A percentile compares a stretch with the other conserved stretches of the same genome.
phyloP scores from a whole-genome alignment of 1,140 invertebrate species.

The Drosophila funebris region DNA sequence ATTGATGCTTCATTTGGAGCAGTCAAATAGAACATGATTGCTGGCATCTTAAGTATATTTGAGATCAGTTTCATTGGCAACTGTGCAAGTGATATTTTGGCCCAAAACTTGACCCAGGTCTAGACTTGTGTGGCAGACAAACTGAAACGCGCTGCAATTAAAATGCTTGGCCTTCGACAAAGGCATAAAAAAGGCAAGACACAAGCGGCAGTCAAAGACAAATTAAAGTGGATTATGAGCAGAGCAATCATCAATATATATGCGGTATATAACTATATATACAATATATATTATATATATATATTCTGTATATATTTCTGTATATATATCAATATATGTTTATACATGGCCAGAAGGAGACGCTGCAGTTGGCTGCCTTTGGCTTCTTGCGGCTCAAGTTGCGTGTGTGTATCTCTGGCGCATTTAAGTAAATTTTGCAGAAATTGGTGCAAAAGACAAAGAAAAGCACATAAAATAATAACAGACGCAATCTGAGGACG shows the following conservation, averaged over 20 bases:
- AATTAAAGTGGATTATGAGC: constrained; percentile 79
- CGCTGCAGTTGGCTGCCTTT: not conserved
- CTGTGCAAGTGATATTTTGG: constrained; percentile 30
- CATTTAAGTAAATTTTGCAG: constrained; percentile 71
- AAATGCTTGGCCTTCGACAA: constrained; percentile 68
- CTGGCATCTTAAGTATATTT: too few relatives aligned
- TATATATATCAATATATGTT: constrained; percentile 11
- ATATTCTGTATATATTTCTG: constrained; percentile 21
- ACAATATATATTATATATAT: constrained; percentile 37
- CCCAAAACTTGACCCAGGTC: constrained; percentile 65
- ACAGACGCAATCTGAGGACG: constrained; percentile 63
- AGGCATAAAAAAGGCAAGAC: constrained; percentile 44
- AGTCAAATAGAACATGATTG: not conserved
- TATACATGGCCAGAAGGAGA: constrained; percentile 13
- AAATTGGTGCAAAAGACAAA: constrained; percentile 80
- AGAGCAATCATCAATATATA: constrained; percentile 33
- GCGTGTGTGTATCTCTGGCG: constrained; percentile 36
- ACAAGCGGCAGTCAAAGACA: constrained; percentile 28
- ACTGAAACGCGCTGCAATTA: constrained; percentile 77
- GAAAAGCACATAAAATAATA: constrained; percentile 79
- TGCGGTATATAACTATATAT: constrained; percentile 14
- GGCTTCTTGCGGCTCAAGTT: constrained; percentile 6
- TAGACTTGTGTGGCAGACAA: constrained; percentile 38
- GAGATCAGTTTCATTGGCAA: constrained; percentile 29
- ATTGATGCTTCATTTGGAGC: not conserved